A percentile compares a stretch with the other conserved stretches of the same genome.
Conservation (phyloP, 2,888 invertebrate species). For the Drosophila ezoana region DNA sequence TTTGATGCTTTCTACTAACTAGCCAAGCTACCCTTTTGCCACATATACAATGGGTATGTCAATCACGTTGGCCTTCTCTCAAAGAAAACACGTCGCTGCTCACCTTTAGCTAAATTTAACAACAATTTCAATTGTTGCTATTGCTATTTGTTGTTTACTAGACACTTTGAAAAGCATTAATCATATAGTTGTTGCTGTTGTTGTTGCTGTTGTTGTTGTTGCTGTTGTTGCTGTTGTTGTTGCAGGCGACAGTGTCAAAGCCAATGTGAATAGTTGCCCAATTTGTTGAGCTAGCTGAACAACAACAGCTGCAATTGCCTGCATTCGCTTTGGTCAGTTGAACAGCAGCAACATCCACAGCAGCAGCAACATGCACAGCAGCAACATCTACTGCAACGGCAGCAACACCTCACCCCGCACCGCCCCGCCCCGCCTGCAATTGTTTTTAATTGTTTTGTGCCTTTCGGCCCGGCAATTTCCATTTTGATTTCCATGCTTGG, state of each 20-base stretch:
- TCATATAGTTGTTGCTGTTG: slow-evolving; percentile 28
- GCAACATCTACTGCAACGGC: slow-evolving; percentile 7
- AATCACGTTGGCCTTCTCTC: slow-evolving; percentile 6
- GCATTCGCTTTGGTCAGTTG: slow-evolving; percentile 76
- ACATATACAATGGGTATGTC: no score
- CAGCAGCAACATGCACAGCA: slow-evolving; percentile 15
- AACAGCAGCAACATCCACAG: slow-evolving; percentile 32
- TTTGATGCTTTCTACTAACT: no score
- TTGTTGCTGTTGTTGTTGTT: slow-evolving; percentile 14
- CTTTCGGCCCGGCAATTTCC: slow-evolving; percentile 61
- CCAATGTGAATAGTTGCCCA: slow-evolving; percentile 55
- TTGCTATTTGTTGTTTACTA: slow-evolving; percentile 26
- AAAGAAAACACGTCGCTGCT: slow-evolving; percentile 13
- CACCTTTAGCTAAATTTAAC: slow-evolving; percentile 48
- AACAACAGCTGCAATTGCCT: slow-evolving; percentile 41
- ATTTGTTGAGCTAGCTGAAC: slow-evolving; percentile 39
- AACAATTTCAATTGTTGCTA: slow-evolving; percentile 28
- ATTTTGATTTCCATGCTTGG: slow-evolving; percentile 73
- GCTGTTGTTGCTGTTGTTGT: slow-evolving; percentile 20
- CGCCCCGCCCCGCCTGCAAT: background rate
- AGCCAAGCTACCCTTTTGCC: no score
- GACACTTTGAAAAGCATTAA: slow-evolving; percentile 50
- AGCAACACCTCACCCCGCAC: slow-evolving; percentile 16
- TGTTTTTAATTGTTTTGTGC: slow-evolving; percentile 61
- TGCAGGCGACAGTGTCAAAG: slow-evolving; percentile 65